Conservation (phyloP, 1,140 invertebrate species). For the Triops longicaudatus region DNA sequence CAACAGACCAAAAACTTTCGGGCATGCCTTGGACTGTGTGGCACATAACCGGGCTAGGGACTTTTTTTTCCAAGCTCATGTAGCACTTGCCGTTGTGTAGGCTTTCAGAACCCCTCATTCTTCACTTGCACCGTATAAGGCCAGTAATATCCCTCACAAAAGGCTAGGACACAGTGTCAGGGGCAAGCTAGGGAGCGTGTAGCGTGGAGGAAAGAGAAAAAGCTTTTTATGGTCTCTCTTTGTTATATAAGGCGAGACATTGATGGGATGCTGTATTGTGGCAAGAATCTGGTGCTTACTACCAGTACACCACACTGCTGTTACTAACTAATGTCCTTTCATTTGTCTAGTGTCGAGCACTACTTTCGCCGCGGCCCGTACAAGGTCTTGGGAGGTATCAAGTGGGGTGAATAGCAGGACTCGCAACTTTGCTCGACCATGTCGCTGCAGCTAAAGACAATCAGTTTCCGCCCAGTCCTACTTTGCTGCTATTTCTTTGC, state of each 20-base stretch:
- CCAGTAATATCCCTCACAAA: neutral
- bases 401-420: constrained; percentile 14
- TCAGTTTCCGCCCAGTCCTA: neutral
- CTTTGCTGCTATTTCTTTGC: constrained; percentile 13
- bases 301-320: neutral
- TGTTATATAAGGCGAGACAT: constrained; percentile 11
- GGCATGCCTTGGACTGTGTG: neutral
- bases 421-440: neutral
- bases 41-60: neutral
- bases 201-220: neutral
- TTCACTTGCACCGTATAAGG: neutral
- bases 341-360: constrained; percentile 14
- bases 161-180: neutral
- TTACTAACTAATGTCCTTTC: constrained; percentile 8
- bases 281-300: neutral
- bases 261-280: constrained; percentile 7
- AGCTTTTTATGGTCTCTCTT: neutral
- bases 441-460: neutral
- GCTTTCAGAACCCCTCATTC: neutral
- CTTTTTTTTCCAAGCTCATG: neutral
- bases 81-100: neutral
- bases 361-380: neutral
- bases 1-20: neutral
- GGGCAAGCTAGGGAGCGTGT: neutral
- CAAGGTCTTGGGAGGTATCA: constrained; percentile 21